Evolutionary conservation across 2,797 vertebrate genomes (phyloP).

Genomic region (Luscinia luscinia): DNA sequence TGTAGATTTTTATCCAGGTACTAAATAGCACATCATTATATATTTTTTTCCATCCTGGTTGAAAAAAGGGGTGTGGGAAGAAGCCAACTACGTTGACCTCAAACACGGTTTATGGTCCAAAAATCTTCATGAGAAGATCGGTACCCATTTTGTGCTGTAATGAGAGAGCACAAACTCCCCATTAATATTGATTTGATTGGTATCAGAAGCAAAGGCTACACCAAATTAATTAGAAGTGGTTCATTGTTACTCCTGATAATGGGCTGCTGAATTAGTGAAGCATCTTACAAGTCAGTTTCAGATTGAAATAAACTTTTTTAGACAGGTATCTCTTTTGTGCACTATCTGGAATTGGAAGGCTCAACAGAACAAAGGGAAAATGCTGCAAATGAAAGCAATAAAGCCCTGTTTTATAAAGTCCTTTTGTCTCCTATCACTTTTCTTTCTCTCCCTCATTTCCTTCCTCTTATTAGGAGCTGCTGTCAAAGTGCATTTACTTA

Average conservation of each 20-base stretch:
- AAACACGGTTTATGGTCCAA: conserved; percentile 45
- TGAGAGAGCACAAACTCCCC: conserved; percentile 14
- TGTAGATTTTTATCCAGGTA: conserved; percentile 64
- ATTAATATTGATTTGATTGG: conserved; percentile 62
- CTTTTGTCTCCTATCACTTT: conserved; percentile 66
- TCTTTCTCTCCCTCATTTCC: conserved; percentile 57
- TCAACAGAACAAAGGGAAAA: conserved; percentile 54
- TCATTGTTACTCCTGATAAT: conserved; percentile 44
- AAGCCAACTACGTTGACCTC: conserved; percentile 37
- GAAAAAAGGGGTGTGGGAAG: conserved; percentile 21
- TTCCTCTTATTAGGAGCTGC: conserved; percentile 34
- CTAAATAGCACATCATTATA: conserved; percentile 49
- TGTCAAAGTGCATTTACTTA: conserved; percentile 55
- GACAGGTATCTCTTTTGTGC: conserved; percentile 54
- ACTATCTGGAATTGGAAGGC: conserved; percentile 56
- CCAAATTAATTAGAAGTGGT: conserved; percentile 59
- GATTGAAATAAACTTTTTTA: conserved; percentile 57
- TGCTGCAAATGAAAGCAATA: conserved; percentile 61
- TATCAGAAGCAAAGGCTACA: conserved; percentile 52
- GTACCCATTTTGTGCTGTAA: conserved; percentile 25
- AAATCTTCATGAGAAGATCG: conserved; percentile 40
- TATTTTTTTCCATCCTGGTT: conserved; percentile 56
- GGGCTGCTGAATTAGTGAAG: conserved; percentile 44
- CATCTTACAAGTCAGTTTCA: conserved; percentile 18
- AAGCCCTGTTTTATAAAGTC: conserved; percentile 53